Evolutionary conservation across 2,113 vertebrate species (phyloP).

Genomic region (Carlito syrichta): DNA sequence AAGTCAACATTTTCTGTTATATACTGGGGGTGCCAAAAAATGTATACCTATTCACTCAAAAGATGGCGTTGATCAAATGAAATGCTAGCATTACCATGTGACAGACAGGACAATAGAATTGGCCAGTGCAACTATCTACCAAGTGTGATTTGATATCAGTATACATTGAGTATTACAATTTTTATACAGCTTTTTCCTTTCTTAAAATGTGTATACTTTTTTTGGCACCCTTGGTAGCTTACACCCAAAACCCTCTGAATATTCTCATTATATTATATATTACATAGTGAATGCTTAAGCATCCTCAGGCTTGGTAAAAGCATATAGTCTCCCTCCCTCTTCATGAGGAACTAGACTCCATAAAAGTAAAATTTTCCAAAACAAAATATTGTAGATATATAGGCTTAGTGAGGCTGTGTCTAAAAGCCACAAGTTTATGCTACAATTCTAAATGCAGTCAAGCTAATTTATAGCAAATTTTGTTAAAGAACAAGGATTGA

Average conservation of each 20-base stretch:
- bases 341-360: not conserved
- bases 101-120: too few relatives aligned
- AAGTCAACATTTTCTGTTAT: not conserved
- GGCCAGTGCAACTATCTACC: too few relatives aligned
- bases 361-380: slow-evolving; percentile 29
- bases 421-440: not conserved
- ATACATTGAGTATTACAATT: too few relatives aligned
- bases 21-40: too few relatives aligned
- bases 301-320: slow-evolving; percentile 1
- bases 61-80: too few relatives aligned
- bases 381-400: not conserved
- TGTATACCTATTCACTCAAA: too few relatives aligned
- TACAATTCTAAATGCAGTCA: not conserved
- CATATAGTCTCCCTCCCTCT: not conserved
- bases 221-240: too few relatives aligned
- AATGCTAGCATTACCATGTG: too few relatives aligned
- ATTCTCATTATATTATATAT: not conserved
- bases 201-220: too few relatives aligned
- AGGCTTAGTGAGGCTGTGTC: not conserved
- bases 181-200: too few relatives aligned
- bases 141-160: too few relatives aligned
- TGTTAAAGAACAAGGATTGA: not conserved
- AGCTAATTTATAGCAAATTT: not conserved
- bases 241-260: not conserved
- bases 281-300: not conserved